These are phyloP conservation scores for Epizoanthus stellaris DNA, from an alignment of 92 coral and sea anemone species.

Conservation along the genomic window DNA sequence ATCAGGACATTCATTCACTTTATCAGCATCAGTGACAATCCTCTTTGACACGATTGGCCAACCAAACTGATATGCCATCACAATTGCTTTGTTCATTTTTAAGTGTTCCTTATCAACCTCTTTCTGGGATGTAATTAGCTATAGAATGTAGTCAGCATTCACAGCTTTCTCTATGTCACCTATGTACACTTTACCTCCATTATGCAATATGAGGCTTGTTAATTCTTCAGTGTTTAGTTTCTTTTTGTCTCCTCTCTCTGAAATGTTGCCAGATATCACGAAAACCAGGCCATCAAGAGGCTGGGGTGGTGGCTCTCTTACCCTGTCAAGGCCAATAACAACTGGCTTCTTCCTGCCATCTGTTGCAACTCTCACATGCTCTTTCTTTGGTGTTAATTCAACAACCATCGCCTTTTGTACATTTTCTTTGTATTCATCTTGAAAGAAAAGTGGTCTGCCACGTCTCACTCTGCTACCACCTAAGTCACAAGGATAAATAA, in stretches of 20 bases:
- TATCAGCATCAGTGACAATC: background rate
- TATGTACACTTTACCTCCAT: conserved; percentile 34
- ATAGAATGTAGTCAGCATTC: conserved; percentile 17
- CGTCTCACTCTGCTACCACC: conserved; percentile 13
- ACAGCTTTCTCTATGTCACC: conserved; percentile 38
- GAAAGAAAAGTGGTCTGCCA: background rate
- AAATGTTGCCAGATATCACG: conserved; percentile 33
- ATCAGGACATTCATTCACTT: conserved; percentile 15
- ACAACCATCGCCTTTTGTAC: conserved; percentile 13
- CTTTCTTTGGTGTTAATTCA: conserved; percentile 4
- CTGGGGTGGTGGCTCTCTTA: conserved; percentile 36
- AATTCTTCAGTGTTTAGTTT: conserved; percentile 24
- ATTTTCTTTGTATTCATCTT: conserved; percentile 2
- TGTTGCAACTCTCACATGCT: conserved; percentile 17
- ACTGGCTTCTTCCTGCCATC: conserved; percentile 3
- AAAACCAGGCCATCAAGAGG: conserved; percentile 38
- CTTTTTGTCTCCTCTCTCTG: conserved; percentile 42
- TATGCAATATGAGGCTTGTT: conserved; percentile 22
- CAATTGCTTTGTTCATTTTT: conserved; percentile 41
- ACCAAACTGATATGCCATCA: conserved; percentile 21
- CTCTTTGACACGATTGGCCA: conserved; percentile 33
- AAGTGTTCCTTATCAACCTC: conserved; percentile 18
- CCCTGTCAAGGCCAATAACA: conserved; percentile 14
- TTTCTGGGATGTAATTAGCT: too few species aligned
- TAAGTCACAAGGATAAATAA: too few species aligned